phyloP scores from a whole-genome alignment of 2,888 invertebrate genomes.

The Protophormia terraenovae region DNA sequence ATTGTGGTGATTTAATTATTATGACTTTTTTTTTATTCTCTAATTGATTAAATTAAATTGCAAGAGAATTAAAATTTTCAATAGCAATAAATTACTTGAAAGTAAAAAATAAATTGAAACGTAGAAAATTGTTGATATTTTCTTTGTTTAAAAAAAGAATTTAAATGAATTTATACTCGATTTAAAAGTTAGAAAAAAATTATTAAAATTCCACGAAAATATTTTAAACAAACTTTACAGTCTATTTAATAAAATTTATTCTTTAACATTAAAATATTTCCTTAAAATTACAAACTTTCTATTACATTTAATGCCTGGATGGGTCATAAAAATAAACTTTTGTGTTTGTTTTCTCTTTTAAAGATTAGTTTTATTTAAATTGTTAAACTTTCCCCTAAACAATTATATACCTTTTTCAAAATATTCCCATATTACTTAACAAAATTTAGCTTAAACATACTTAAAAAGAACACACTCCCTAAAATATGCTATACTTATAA shows the following conservation, averaged over 20 bases:
- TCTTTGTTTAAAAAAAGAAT: no score
- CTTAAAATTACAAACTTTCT: neutral
- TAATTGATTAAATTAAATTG: no score
- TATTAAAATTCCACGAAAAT: no score
- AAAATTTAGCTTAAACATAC: neutral
- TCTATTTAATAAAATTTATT: neutral
- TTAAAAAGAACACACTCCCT: neutral
- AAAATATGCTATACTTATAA: neutral
- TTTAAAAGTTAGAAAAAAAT: no score
- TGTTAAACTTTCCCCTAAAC: neutral
- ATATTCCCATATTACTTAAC: neutral
- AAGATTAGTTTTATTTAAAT: neutral
- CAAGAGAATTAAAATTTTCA: no score
- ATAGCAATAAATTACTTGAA: no score
- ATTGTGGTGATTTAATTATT: no score
- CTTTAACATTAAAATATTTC: neutral
- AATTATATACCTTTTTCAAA: neutral
- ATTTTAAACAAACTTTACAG: neutral
- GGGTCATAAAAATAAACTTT: neutral
- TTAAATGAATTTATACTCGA: no score
- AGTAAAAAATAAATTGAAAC: no score
- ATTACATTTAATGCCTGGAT: neutral
- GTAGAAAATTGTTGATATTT: no score
- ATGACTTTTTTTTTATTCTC: no score
- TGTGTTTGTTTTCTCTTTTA: neutral